Evolutionary conservation across 2,888 invertebrate genomes (phyloP), one percentile per base, ranked within the genome.

Genomic region (Leptinotarsa tumamoca): DNA sequence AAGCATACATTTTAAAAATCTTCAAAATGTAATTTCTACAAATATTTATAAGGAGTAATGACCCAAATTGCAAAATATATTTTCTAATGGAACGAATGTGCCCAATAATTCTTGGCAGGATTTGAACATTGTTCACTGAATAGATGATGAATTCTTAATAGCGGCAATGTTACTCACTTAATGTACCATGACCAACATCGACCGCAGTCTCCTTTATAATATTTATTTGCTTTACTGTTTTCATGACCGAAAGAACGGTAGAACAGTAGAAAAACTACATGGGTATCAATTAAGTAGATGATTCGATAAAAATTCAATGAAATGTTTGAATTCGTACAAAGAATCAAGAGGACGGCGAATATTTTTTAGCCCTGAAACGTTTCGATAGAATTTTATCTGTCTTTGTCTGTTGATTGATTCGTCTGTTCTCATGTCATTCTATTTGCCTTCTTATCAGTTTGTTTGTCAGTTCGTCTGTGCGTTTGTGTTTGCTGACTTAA

Each of bases 161-260:
- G 15, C 58, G 15, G 58, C 58, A 58, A 58, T 58, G 58, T 27
- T 58, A 23, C 58, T 58, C 21, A 21, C 23, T 58, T 23, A 58
- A 23, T 58, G 58, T 58, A 58, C 58, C 58, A 23, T 58, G 27
- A 58, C 58, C 58, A 58, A 21, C 13, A 58, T 58, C 27, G 23
- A 58, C 58, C 58, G 58, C 58, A 58, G 23, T 58, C 23, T 23
- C 58, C 14, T 23, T 58, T 58, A 58, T 58, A 14, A 58, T 58
- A 58, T 58, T 58, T 58, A 58, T 58, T 58, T 58, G 58, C 23
- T 58, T 23, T 21, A 58, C 23, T 58, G 21, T 58, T 58, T 58
- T 58, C 23, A 21, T 27, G 58, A 15, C 23, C 58, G 58, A 23
- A 58, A 58, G 58, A 58, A 58, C 58, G 10, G 23, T 23, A 58